A percentile compares a stretch with the other conserved stretches of the same genome.
Conservation (phyloP, 2,888 invertebrate species). For the Sabatieria punctata region DNA sequence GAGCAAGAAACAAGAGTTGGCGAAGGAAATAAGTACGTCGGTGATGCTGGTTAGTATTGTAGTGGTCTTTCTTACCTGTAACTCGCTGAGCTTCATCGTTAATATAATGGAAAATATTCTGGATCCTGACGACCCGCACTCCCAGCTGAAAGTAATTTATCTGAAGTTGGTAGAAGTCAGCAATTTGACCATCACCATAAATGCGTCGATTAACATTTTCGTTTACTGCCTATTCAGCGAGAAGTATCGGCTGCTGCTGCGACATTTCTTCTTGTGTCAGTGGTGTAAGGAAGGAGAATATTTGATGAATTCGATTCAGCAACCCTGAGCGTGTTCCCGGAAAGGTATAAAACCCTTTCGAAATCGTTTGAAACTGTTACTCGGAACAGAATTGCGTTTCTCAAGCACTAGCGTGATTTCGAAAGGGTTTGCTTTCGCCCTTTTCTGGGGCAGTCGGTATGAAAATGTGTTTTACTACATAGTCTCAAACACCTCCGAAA, state of each 20-base stretch:
- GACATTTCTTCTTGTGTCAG: conserved; percentile 1
- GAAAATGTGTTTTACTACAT: too few species aligned
- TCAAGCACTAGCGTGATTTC: too few species aligned
- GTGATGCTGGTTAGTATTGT: conserved; percentile 37
- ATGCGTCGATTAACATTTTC: conserved; percentile 33
- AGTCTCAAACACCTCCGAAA: too few species aligned
- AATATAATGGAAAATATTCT: conserved; percentile 16
- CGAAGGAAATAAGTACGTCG: conserved; percentile 34
- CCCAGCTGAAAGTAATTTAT: conserved; percentile 21
- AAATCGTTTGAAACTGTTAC: too few species aligned
- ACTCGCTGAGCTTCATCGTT: conserved; percentile 19
- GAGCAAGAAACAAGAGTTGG: conserved; percentile 15
- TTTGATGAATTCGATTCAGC: too few species aligned
- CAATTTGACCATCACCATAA: conserved; percentile 32
- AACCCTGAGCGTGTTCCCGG: too few species aligned
- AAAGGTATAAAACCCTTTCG: too few species aligned
- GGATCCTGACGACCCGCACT: conserved; percentile 16
- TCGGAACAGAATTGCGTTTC: too few species aligned
- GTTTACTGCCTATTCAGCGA: conserved; percentile 34
- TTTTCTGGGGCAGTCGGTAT: too few species aligned
- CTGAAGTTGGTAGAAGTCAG: conserved; percentile 16
- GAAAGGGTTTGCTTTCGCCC: too few species aligned
- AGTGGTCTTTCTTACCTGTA: conserved; percentile 35
- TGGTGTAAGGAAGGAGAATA: neutral
- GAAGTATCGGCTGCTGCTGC: conserved; percentile 22